phyloP scores from a whole-genome alignment of 30 jellyfish, hydroid and myxozoan species.

The Catostylus mosaicus region DNA sequence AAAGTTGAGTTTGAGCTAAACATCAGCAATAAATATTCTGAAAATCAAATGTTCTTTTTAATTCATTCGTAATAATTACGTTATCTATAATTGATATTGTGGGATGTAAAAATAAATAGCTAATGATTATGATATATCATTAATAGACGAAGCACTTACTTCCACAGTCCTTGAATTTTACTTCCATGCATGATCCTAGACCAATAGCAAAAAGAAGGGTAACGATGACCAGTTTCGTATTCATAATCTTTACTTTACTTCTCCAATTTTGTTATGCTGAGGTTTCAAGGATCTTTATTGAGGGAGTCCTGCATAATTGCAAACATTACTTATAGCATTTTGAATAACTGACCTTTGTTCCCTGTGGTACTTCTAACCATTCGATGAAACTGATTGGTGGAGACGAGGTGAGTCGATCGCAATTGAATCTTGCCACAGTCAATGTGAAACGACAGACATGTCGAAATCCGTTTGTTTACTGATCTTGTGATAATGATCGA shows the following conservation, averaged over 20 bases:
- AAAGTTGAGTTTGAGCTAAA: no score
- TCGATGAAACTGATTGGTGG: background rate
- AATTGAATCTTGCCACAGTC: background rate
- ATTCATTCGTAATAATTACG: no score
- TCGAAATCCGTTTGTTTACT: no score
- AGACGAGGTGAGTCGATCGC: background rate
- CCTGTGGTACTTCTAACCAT: background rate
- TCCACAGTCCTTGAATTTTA: constrained; percentile 47
- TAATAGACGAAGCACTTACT: constrained; percentile 23
- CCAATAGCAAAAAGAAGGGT: background rate
- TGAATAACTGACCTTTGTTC: background rate
- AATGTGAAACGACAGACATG: background rate
- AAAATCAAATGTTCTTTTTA: no score
- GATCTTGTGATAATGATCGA: no score
- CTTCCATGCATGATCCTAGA: constrained; percentile 19
- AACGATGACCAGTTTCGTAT: background rate
- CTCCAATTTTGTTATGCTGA: background rate
- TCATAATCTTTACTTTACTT: background rate
- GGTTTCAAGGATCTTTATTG: background rate
- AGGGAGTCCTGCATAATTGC: background rate
- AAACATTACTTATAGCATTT: background rate
- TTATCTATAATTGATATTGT: no score
- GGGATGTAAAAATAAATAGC: no score
- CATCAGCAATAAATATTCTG: no score
- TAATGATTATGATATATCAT: no score